These are phyloP conservation scores for Spinibarbus caldwelli DNA, from an alignment of 2,797 vertebrate genomes.

Conservation along the genomic window DNA sequence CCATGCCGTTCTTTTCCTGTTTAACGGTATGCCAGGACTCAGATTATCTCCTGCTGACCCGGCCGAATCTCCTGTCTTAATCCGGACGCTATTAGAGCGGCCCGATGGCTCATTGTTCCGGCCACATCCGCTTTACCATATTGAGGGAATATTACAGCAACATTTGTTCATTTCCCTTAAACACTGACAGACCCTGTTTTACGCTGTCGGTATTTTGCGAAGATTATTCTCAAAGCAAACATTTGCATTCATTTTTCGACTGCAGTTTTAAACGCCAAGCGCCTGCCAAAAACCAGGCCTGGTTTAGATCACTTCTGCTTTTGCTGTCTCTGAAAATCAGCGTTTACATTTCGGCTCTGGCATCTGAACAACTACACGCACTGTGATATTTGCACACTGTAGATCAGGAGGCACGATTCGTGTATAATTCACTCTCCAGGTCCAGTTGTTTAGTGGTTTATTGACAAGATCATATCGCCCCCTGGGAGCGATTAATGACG, in stretches of 20 bases:
- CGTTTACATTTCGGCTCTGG: constrained; percentile 19
- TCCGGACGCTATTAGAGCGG: constrained; percentile 54
- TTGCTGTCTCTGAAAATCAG: constrained; percentile 24
- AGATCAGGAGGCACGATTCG: neutral
- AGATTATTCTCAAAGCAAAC: constrained; percentile 22
- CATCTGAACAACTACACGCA: neutral
- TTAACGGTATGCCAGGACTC: constrained; percentile 69
- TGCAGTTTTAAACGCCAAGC: neutral
- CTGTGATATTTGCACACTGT: neutral
- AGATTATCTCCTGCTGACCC: constrained; percentile 55
- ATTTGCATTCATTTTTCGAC: neutral
- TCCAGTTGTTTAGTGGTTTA: constrained; percentile 5
- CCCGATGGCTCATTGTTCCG: constrained; percentile 41
- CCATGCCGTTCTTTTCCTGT: constrained; percentile 75
- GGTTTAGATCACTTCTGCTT: constrained; percentile 32
- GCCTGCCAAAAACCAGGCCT: constrained; percentile 32
- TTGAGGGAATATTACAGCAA: neutral
- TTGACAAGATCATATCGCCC: constrained; percentile 23
- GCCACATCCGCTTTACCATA: constrained; percentile 18
- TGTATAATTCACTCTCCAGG: neutral
- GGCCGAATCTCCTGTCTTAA: constrained; percentile 44
- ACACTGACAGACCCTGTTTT: neutral
- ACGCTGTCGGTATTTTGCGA: neutral
- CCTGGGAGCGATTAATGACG: constrained; percentile 20
- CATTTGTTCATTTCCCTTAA: neutral